Conservation (phyloP, 2,888 invertebrate genomes). For the Drosophila subsilvestris region DNA sequence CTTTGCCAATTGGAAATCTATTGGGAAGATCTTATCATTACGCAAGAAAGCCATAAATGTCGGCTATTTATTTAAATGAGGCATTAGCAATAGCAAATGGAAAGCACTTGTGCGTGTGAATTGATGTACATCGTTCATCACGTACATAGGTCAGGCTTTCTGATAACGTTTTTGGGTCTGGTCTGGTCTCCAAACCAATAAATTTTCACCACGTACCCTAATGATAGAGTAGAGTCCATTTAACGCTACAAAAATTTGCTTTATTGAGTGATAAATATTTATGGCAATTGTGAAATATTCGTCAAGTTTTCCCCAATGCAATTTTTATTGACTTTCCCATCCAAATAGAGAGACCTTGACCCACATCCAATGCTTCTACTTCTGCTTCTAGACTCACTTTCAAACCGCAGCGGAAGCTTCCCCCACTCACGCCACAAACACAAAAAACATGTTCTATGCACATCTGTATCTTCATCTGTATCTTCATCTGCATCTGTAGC, state of each 20-base stretch:
- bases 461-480: slow-evolving; percentile 23
- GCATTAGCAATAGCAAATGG: slow-evolving; percentile 52
- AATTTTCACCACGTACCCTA: slow-evolving; percentile 73
- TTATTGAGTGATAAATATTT: slow-evolving; percentile 43
- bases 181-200: slow-evolving; percentile 28
- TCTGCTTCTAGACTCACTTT: slow-evolving; percentile 64
- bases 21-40: slow-evolving; percentile 36
- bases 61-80: slow-evolving; percentile 58
- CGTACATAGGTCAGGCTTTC: slow-evolving; percentile 62
- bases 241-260: slow-evolving; percentile 37
- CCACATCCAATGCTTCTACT: slow-evolving; percentile 13
- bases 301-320: slow-evolving; percentile 45
- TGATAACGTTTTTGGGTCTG: slow-evolving; percentile 60
- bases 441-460: slow-evolving; percentile 62
- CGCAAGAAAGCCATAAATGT: slow-evolving; percentile 42
- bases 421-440: slow-evolving; percentile 35
- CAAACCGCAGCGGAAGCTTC: slow-evolving; percentile 53
- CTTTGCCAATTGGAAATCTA: slow-evolving; percentile 7
- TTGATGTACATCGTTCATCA: slow-evolving; percentile 63
- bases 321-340: slow-evolving; percentile 41
- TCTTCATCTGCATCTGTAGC: slow-evolving; percentile 1
- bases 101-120: slow-evolving; percentile 63
- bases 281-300: slow-evolving; percentile 29
- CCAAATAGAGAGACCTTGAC: slow-evolving; percentile 67
- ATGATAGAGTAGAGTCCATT: slow-evolving; percentile 69